Conservation (phyloP, 2,888 invertebrate genomes). For the Macropis europaea region DNA sequence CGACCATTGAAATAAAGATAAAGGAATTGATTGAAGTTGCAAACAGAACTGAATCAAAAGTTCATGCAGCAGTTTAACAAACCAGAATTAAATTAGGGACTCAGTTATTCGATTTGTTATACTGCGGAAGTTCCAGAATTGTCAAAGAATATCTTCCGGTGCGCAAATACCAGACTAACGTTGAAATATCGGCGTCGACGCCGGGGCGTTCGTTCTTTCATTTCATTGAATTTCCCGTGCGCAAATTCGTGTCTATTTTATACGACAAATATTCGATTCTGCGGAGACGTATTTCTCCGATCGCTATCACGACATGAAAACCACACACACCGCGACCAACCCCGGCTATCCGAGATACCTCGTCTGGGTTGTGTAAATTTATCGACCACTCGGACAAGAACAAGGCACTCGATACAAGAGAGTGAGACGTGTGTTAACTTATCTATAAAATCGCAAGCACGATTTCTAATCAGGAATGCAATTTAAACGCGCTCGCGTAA, state of each 20-base stretch:
- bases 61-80: neutral
- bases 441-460: constrained; percentile 26
- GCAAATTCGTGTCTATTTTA: constrained; percentile 41
- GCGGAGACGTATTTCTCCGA: constrained; percentile 35
- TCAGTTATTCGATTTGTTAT: neutral
- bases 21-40: neutral
- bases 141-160: neutral
- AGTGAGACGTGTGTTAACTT: constrained; percentile 18
- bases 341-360: constrained; percentile 51
- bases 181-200: constrained; percentile 1
- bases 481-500: constrained; percentile 8
- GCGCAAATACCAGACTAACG: neutral
- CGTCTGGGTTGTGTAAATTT: constrained; percentile 51
- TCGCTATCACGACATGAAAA: constrained; percentile 50
- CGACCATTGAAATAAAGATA: neutral
- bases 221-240: constrained; percentile 23
- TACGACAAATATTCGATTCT: constrained; percentile 47
- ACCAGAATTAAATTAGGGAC: neutral
- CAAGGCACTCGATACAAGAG: constrained; percentile 44
- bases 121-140: neutral
- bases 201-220: constrained; percentile 2
- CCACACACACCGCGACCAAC: constrained; percentile 49
- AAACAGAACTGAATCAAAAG: neutral
- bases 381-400: constrained; percentile 52
- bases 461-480: constrained; percentile 28